Base-by-base conservation (phyloP, 2,888 invertebrate species). In the Odontothrips loti region DNA sequence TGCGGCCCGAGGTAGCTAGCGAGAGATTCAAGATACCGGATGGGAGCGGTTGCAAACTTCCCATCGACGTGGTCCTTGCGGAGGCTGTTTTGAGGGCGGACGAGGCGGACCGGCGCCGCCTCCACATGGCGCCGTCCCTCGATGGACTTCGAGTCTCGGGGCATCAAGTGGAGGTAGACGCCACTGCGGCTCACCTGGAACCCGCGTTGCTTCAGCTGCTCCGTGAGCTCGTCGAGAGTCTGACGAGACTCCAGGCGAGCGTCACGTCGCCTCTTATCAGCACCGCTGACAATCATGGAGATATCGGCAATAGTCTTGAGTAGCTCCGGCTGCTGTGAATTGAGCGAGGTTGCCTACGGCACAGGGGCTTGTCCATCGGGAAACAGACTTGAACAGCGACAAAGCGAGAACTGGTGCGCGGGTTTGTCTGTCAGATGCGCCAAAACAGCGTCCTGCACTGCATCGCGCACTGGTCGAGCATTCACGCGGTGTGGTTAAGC, bases 281-380 rank as follows among this genome's bases (percentile, higher is more conserved):
- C 84, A 81, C 84, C 83, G 68, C 84, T 83, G 34, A 85, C 85
- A 84, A 85, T 84, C 58, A 84, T 82, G 12, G 85, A 86, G 68
- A 87, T 85, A 48, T 86, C 85, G 8, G 83, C 80, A 47, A 86
- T 85, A 27, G 85, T 83, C 83, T 85, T 83, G 20, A 85, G 82
- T 80, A 86, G 82, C 79, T 83, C 84, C 11, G 86, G 85, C 81
- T 51, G 51, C 48, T 85, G 83, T 12, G 48, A 48, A n/a, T n/a
- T n/a, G n/a, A n/a, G n/a, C n/a, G n/a, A n/a, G n/a, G n/a, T n/a
- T n/a, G n/a, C n/a, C n/a, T n/a, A n/a, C n/a, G n/a, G n/a, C n/a
- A n/a, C n/a, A n/a, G n/a, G n/a, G n/a, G n/a, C n/a, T n/a, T n/a
- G n/a, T n/a, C n/a, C n/a, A n/a, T n/a, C n/a, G n/a, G n/a, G n/a